Conservation (phyloP, 2,888 invertebrate species). For the Epicampocera succincta region DNA sequence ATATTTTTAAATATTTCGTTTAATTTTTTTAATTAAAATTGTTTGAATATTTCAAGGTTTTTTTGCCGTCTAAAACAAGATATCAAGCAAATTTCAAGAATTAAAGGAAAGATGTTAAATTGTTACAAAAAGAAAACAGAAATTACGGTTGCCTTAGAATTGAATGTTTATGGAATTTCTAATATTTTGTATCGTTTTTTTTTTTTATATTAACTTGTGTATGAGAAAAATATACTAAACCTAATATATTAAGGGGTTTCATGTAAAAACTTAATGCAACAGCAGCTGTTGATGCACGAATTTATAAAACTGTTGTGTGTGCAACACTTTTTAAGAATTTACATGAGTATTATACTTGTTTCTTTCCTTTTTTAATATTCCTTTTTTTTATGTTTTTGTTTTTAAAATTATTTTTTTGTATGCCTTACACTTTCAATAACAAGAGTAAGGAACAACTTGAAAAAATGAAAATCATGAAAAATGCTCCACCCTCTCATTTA, state of each 20-base stretch:
- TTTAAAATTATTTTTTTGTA: constrained; percentile 54
- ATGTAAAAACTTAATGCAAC: too few species aligned
- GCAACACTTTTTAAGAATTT: too few species aligned
- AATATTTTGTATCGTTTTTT: too few species aligned
- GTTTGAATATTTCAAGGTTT: constrained; percentile 21
- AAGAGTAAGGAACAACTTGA: constrained; percentile 85
- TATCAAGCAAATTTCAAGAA: constrained; percentile 38
- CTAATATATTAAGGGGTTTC: too few species aligned
- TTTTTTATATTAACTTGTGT: too few species aligned
- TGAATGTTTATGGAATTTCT: too few species aligned
- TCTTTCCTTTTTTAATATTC: constrained; percentile 35
- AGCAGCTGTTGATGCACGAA: too few species aligned
- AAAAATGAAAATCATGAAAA: constrained; percentile 90
- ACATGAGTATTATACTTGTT: constrained; percentile 26
- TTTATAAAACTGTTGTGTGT: too few species aligned
- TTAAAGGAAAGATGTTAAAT: neutral
- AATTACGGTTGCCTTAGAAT: neutral
- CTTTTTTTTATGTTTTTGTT: constrained; percentile 47
- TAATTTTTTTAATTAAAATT: neutral
- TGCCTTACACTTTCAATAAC: constrained; percentile 47
- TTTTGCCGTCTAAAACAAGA: constrained; percentile 14
- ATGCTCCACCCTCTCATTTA: constrained; percentile 93
- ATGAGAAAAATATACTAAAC: too few species aligned
- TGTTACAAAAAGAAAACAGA: neutral
- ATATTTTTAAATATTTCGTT: constrained; percentile 1